Evolutionary conservation across 2,888 invertebrate genomes (phyloP), one percentile per base, ranked within the genome.

Genomic region (Calliphora vomitoria): DNA sequence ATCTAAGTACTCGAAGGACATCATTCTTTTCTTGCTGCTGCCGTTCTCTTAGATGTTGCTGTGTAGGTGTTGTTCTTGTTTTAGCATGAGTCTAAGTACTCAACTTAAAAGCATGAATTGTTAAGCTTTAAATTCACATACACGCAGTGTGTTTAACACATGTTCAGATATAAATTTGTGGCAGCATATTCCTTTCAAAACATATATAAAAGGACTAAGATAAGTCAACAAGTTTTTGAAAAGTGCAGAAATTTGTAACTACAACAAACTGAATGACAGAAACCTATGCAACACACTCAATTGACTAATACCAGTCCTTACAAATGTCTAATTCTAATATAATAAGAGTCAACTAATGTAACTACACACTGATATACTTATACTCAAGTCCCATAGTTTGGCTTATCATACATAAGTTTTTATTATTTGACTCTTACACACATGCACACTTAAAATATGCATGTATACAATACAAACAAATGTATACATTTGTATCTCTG

Each of bases 1-100:
- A 89, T 89, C 89, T 86, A 66, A 71, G 79, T 50, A 85, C 85
- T 76, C 79, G 62, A 81, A 87, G 85, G 83, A 85, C 82, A 76
- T 81, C 20, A 76, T 81, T 55, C 11, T 74, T 71, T 44, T 66
- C 8, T 44, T 53, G 18, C 6, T 62, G 11, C 60, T 64, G n/a
- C 74, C 47, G 20, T 25, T 78, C 60, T 53, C 47, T n/a, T 15
- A 69, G 79, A 11, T 72, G 20, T 18, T 53, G 74, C 6, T 68
- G 50, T 20, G 0, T 35, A 25, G 25, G 2, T 1, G 25, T 35
- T 62, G n/a, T 44, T 80, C 44, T 78, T 44, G 18, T 58, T 75
- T 38, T 35, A 35, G 68, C 41, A 20, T 35, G n/a, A 44, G 38
- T 82, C 62, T 62, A 74, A 82, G 55, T 83, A 71, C 69, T 75